These are phyloP conservation scores for Alaudala cheleensis DNA, from an alignment of 2,113 vertebrate species.

Conservation along the genomic window DNA sequence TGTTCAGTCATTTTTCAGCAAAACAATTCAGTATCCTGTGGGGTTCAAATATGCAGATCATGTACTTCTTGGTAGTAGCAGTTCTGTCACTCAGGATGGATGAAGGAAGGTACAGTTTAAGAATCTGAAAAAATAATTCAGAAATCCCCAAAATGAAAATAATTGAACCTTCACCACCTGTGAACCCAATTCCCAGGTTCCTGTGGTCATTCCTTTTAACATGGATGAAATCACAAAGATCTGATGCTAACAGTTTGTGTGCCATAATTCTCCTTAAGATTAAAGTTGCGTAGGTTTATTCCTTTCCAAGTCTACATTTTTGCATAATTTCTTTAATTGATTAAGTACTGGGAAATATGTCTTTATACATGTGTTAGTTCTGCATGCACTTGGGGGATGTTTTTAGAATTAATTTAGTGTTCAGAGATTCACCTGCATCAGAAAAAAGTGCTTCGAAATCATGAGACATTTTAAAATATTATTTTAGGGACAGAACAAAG, in stretches of 20 bases:
- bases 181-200: background rate
- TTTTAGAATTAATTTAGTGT: background rate
- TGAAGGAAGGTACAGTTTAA: background rate
- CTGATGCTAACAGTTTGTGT: background rate
- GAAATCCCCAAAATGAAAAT: background rate
- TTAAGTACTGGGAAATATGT: background rate
- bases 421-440: background rate
- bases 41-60: constrained; percentile 8
- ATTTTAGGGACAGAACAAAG: background rate
- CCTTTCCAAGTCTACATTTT: background rate
- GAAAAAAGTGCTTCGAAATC: background rate
- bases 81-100: background rate
- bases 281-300: background rate
- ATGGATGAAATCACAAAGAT: background rate
- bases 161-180: background rate
- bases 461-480: background rate
- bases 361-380: background rate
- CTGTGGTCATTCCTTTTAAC: background rate
- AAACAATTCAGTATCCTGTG: background rate
- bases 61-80: background rate
- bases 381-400: background rate
- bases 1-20: constrained; percentile 37
- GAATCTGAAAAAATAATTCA: constrained; percentile 3
- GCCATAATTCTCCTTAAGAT: background rate
- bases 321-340: background rate